Percentiles rank a stretch among this genome's conserved stretches.
phyloP scores from a whole-genome alignment of 2,888 invertebrate genomes.

The Thymelicus lineola region DNA sequence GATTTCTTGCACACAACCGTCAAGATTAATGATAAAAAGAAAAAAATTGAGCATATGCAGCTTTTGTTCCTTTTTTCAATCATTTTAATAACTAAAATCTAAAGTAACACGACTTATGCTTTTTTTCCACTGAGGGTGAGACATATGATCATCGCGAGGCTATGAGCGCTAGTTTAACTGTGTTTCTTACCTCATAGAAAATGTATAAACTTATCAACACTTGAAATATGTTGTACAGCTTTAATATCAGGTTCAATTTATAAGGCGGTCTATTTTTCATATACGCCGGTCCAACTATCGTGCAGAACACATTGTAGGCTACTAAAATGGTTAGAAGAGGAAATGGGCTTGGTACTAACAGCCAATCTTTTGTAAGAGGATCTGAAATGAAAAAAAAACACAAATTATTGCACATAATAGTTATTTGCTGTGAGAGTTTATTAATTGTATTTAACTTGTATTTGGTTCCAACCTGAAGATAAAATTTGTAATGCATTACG shows the following conservation, averaged over 20 bases:
- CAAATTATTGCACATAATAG: not conserved
- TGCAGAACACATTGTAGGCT: constrained; percentile 88
- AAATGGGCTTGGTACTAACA: constrained; percentile 87
- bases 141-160: no score
- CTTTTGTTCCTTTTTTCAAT: no score
- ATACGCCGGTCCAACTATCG: constrained; percentile 88
- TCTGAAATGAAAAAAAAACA: constrained; percentile 73
- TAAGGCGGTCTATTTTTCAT: constrained; percentile 88
- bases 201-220: constrained; percentile 60
- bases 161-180: not conserved
- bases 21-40: no score
- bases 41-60: no score
- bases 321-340: constrained; percentile 82
- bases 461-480: no score
- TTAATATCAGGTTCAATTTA: constrained; percentile 86
- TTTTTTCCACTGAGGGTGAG: no score
- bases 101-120: no score
- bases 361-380: constrained; percentile 87
- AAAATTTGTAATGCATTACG: no score
- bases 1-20: no score
- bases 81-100: no score
- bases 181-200: constrained; percentile 50
- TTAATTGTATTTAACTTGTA: no score
- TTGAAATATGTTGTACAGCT: constrained; percentile 89
- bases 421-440: not conserved